Evolutionary conservation across 2,797 vertebrate species (phyloP).

Genomic region (Danio choprae): DNA sequence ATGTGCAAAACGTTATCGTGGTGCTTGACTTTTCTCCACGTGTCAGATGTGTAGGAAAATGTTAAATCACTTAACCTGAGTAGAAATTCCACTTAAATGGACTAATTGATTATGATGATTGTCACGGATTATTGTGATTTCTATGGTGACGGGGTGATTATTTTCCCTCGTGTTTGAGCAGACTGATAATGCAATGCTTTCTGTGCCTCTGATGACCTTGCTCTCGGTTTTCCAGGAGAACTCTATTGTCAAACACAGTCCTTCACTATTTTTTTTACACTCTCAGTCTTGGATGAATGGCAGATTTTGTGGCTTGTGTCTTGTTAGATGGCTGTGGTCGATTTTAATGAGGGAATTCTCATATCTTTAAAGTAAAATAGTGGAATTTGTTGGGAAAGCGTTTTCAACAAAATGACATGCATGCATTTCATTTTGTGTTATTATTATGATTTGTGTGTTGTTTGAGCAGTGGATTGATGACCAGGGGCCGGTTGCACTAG

Average conservation of each 20-base stretch:
- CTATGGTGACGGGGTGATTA: background rate
- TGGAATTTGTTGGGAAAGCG: background rate
- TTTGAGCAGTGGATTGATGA: background rate
- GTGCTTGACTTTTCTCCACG: background rate
- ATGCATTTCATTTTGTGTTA: background rate
- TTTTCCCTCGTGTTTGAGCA: slow-evolving; percentile 3
- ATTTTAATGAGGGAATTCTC: background rate
- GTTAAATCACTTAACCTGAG: background rate
- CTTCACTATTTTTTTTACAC: background rate
- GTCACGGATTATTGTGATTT: background rate
- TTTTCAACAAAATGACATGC: background rate
- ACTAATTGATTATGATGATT: background rate
- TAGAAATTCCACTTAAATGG: background rate
- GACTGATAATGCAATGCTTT: background rate
- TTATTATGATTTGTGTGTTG: background rate
- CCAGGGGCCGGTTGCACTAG: background rate
- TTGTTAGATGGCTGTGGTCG: slow-evolving; percentile 20
- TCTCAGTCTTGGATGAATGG: background rate
- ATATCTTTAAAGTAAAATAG: background rate
- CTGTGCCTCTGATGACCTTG: background rate
- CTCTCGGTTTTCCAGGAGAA: background rate
- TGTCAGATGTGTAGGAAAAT: background rate
- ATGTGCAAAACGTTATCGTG: background rate
- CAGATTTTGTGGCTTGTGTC: slow-evolving; percentile 49
- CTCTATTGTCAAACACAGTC: background rate